Percentiles rank a stretch among this genome's conserved stretches.
Conservation (phyloP, 2,888 invertebrate genomes). For the Hypomecis punctinalis region DNA sequence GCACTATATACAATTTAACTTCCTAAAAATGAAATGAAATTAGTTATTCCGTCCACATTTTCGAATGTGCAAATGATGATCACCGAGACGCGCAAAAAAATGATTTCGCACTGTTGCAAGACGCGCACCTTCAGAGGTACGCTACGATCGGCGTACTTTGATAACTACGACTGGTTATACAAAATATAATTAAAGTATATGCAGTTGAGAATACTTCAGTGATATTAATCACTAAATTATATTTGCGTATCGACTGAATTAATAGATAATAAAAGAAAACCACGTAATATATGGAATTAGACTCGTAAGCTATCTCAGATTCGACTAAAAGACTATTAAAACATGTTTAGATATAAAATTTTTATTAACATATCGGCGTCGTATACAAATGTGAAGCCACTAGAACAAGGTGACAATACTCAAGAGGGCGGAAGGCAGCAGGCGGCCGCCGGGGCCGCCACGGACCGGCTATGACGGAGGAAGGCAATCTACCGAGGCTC, state of each 20-base stretch:
- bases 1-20: slow-evolving; percentile 17
- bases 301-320: slow-evolving; percentile 81
- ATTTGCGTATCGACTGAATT: slow-evolving; percentile 81
- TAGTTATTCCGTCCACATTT: slow-evolving; percentile 81
- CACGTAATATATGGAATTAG: slow-evolving; percentile 75
- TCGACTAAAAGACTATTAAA: slow-evolving; percentile 83
- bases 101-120: slow-evolving; percentile 69
- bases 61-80: slow-evolving; percentile 66
- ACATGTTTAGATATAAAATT: slow-evolving; percentile 80
- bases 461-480: slow-evolving; percentile 30
- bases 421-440: slow-evolving; percentile 45
- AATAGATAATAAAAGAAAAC: slow-evolving; percentile 73
- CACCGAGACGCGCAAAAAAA: slow-evolving; percentile 47
- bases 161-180: slow-evolving; percentile 57
- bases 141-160: slow-evolving; percentile 27
- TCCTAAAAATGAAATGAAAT: slow-evolving; percentile 30
- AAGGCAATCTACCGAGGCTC: slow-evolving; percentile 31
- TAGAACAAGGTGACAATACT: slow-evolving; percentile 81
- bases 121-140: slow-evolving; percentile 42
- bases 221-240: slow-evolving; percentile 74
- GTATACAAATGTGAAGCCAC: slow-evolving; percentile 74
- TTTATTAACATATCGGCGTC: slow-evolving; percentile 83
- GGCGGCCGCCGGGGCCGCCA: slow-evolving; percentile 17
- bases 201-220: slow-evolving; percentile 72
- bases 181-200: slow-evolving; percentile 51